Percentiles rank a stretch among this genome's conserved stretches.
Conservation (phyloP, 2,113 vertebrate genomes). For the Fregetta grallaria region DNA sequence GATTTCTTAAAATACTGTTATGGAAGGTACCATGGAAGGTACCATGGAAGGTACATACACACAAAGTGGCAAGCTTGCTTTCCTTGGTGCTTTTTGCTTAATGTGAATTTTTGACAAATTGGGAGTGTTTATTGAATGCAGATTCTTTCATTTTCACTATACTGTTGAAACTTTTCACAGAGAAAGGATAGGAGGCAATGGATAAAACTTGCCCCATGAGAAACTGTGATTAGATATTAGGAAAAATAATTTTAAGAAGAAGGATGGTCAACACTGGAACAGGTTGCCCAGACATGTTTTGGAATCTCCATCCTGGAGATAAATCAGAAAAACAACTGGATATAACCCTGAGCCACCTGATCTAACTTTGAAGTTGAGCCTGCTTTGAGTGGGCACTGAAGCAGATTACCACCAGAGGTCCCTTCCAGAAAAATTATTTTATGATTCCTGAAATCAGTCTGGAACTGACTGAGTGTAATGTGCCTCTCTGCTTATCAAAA, state of each 20-base stretch:
- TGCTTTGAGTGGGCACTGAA: background rate
- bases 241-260: background rate
- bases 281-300: background rate
- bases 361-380: background rate
- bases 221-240: background rate
- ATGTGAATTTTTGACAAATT: background rate
- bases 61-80: background rate
- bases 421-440: background rate
- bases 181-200: background rate
- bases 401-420: background rate
- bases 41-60: background rate
- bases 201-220: background rate
- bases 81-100: background rate
- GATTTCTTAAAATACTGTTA: background rate
- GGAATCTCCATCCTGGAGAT: background rate
- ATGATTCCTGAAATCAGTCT: background rate
- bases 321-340: accelerated
- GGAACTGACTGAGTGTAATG: background rate
- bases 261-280: background rate
- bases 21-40: background rate
- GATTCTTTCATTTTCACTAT: background rate
- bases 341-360: background rate
- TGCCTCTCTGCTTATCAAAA: background rate
- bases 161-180: background rate
- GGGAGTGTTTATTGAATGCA: background rate